Percentiles rank a stretch among this genome's conserved stretches.
Conservation (phyloP, 2,888 invertebrate genomes). For the Scaeva pyrastri region DNA sequence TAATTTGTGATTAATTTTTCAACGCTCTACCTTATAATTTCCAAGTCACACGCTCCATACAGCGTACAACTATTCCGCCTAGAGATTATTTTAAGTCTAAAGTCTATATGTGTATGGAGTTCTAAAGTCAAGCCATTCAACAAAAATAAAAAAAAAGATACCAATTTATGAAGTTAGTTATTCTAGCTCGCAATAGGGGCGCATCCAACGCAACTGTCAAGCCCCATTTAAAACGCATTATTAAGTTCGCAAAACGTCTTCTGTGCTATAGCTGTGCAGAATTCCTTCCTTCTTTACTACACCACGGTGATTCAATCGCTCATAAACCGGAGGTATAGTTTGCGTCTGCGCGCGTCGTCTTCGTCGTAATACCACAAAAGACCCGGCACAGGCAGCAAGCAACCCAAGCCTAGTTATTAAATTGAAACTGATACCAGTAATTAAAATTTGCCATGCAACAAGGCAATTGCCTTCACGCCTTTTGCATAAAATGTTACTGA, state of each 20-base stretch:
- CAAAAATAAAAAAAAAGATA: conserved; percentile 48
- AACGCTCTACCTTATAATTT: conserved; percentile 58
- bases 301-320: conserved; percentile 16
- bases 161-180: conserved; percentile 62
- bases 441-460: conserved; percentile 74
- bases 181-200: conserved; percentile 36
- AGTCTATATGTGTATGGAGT: neutral
- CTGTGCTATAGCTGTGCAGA: neutral
- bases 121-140: conserved; percentile 40
- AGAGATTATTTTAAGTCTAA: conserved; percentile 22
- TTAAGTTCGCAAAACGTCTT: conserved; percentile 62
- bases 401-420: conserved; percentile 71
- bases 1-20: conserved; percentile 76
- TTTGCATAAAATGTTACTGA: conserved; percentile 44
- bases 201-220: conserved; percentile 73
- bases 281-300: neutral
- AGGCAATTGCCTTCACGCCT: conserved; percentile 74
- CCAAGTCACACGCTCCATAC: conserved; percentile 33
- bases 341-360: neutral
- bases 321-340: conserved; percentile 12
- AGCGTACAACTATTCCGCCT: conserved; percentile 34
- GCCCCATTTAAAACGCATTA: conserved; percentile 73
- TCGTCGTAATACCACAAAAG: conserved; percentile 49
- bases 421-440: conserved; percentile 75
- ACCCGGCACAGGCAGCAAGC: conserved; percentile 40